Conservation (phyloP, 2,797 vertebrate species). For the Sebastolobus alascanus region DNA sequence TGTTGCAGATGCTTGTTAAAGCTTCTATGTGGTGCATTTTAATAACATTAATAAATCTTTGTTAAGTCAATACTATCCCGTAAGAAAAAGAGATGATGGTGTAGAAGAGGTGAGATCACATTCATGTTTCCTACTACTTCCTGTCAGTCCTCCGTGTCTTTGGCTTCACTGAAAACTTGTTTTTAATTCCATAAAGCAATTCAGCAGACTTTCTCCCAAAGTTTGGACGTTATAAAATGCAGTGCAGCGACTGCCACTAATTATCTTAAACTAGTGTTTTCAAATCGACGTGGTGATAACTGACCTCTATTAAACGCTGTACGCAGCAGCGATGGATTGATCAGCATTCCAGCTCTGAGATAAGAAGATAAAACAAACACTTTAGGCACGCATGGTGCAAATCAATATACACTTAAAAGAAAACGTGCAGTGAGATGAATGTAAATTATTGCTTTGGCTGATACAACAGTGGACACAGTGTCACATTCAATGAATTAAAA, state of each 20-base stretch:
- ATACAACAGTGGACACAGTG: conserved; percentile 63
- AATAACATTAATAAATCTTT: not conserved
- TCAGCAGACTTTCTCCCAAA: not conserved
- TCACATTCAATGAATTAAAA: conserved; percentile 76
- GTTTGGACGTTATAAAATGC: not conserved
- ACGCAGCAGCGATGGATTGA: conserved; percentile 14
- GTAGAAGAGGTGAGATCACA: not conserved
- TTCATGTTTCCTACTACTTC: not conserved
- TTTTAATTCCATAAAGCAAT: not conserved
- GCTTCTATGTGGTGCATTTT: not conserved
- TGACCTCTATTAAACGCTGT: not conserved
- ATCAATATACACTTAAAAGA: conserved; percentile 50
- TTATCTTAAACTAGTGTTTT: not conserved
- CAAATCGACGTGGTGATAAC: not conserved
- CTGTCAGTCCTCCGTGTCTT: not conserved
- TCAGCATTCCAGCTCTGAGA: conserved; percentile 56
- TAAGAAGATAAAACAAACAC: conserved; percentile 28
- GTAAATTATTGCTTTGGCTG: conserved; percentile 82
- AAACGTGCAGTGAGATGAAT: conserved; percentile 53
- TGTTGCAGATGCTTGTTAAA: not conserved
- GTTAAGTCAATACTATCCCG: not conserved
- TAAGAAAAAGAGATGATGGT: not conserved
- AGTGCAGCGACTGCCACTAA: not conserved
- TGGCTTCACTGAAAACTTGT: not conserved
- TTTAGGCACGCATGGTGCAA: conserved; percentile 64